A percentile compares a stretch with the other conserved stretches of the same genome.
Conservation (phyloP, 92 coral and sea anemone species). For the Desmophyllum pertusum region DNA sequence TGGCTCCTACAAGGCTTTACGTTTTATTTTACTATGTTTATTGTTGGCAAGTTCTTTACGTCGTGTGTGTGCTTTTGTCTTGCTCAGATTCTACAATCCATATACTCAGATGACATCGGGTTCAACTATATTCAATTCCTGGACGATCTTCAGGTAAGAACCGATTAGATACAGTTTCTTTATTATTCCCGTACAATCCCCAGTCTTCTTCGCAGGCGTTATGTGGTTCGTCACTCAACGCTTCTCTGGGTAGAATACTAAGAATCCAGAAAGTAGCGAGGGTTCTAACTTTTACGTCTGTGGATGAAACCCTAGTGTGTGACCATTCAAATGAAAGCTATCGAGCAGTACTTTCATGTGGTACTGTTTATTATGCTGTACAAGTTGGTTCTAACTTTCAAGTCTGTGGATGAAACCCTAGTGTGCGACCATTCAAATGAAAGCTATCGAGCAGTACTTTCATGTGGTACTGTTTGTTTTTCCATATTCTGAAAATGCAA, state of each 20-base stretch:
- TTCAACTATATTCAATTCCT: conserved; percentile 88
- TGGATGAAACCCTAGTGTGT: neutral
- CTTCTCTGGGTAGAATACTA: too few species aligned
- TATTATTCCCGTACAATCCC: too few species aligned
- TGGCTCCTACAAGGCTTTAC: neutral
- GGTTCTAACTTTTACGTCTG: neutral
- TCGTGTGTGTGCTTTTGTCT: neutral
- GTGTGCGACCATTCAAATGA: neutral
- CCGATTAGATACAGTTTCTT: neutral
- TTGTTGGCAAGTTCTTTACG: neutral
- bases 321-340: neutral
- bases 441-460: neutral
- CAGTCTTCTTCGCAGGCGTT: too few species aligned
- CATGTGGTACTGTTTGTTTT: neutral
- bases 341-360: neutral
- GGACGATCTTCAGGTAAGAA: conserved; percentile 76
- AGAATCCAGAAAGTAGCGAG: neutral
- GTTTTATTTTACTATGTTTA: neutral
- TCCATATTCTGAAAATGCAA: too few species aligned
- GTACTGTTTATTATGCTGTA: neutral
- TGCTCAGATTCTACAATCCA: conserved; percentile 77
- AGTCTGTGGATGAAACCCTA: neutral
- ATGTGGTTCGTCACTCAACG: too few species aligned
- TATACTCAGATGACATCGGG: conserved; percentile 90
- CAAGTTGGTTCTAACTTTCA: neutral